A percentile compares a stretch with the other conserved stretches of the same genome.
These are phyloP conservation scores for Drosophila kepulauana DNA, from an alignment of 1,140 invertebrate species.

Conservation along the genomic window DNA sequence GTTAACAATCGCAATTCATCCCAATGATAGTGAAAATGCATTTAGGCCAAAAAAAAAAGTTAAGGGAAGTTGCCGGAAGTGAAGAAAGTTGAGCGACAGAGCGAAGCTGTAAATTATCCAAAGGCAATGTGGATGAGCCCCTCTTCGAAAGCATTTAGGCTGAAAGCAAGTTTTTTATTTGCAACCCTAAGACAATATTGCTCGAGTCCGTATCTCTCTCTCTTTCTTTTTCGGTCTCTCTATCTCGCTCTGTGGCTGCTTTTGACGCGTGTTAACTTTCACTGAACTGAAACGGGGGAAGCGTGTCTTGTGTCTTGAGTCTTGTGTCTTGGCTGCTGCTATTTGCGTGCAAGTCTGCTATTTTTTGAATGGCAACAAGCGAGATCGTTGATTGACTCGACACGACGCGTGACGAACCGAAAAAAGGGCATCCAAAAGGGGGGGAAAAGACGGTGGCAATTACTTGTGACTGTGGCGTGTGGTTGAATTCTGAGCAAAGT, in stretches of 20 bases:
- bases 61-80: not conserved
- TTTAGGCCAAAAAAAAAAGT: not conserved
- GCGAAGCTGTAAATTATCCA: not conserved
- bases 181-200: not conserved
- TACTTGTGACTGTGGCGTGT: constrained; percentile 8
- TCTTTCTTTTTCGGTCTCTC: not conserved
- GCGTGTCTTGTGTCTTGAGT: not conserved
- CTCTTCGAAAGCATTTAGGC: not conserved
- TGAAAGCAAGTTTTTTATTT: not conserved
- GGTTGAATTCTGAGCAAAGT: constrained; percentile 56
- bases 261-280: constrained; percentile 54
- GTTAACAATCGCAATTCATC: too few species aligned
- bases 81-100: not conserved
- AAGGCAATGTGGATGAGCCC: not conserved
- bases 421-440: not conserved
- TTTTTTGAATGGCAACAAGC: constrained; percentile 60
- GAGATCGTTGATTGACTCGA: constrained; percentile 47
- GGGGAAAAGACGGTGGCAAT: constrained; percentile 3
- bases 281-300: constrained; percentile 23
- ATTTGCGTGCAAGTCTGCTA: constrained; percentile 70
- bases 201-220: not conserved
- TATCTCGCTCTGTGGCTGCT: constrained; percentile 5
- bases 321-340: constrained; percentile 1
- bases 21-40: too few species aligned
- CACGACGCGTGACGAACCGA: constrained; percentile 55